Base-by-base conservation (phyloP, 1,140 invertebrate genomes). In the Cheumatopsyche charites region DNA sequence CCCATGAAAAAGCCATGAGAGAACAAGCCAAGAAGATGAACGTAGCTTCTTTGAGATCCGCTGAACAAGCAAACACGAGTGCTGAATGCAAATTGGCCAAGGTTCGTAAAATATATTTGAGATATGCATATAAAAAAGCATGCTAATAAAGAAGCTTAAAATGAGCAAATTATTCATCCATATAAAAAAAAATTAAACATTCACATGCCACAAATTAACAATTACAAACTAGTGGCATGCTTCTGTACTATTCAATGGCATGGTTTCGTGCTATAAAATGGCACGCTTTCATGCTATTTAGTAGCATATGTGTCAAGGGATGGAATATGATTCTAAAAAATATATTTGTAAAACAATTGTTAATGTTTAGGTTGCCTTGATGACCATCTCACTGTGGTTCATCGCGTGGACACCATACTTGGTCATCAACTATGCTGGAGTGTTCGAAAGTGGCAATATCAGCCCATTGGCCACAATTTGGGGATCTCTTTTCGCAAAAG, bases 11-110 rank as follows among this genome's bases (percentile, higher is more conserved):
- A 80, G 85, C 87, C 43, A 93, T 95, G 90, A 82, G 90, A 66
- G 91, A 93, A 78, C 91, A 93, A 82, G 92, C 91, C 1, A 93
- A 92, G 81, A 93, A 93, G 81, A 94, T 93, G 91, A 93, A 93
- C 78, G 91, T 94, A 9, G 88, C 91, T 62, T 92, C 91, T 0
- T 81, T 93, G 62, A 81, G 91, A 78, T 90, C 90, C 11, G 85
- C 87, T 23, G 90, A 92, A 75, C 85, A 87, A 75, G 83, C 87
- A 21, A 85, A 86, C 70, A 86, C 88, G 61, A 91, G 89, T 76
- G 88, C 91, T 13, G 91, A 92, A 83, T 88, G 87, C 76, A 91
- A 92, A 85, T 79, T 93, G 73, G 91, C 91, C 36, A 93, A 93
- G 84, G 87, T 87, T 73, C 1, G 3, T 12, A 17, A 13, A 17